A percentile compares a stretch with the other conserved stretches of the same genome.
Conservation (phyloP, 2,113 vertebrate genomes). For the Promerops cafer region DNA sequence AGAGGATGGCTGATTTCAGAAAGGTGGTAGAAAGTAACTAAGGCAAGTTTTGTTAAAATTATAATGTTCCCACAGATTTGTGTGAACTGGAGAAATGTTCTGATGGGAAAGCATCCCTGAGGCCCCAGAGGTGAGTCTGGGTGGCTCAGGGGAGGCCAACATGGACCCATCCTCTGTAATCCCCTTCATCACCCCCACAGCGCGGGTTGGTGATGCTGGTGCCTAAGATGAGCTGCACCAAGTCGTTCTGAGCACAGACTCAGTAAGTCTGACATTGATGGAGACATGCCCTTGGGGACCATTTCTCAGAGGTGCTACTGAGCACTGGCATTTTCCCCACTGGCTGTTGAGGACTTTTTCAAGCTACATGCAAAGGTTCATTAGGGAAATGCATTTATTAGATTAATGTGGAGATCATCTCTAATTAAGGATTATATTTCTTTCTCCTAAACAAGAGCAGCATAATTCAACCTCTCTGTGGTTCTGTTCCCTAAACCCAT, state of each 20-base stretch:
- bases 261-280: not conserved
- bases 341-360: not conserved
- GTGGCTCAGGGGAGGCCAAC: not conserved
- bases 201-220: fast-evolving
- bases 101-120: not conserved
- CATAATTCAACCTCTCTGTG: not conserved
- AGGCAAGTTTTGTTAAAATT: not conserved
- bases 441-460: not conserved
- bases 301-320: not conserved
- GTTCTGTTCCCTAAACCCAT: not conserved
- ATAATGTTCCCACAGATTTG: not conserved
- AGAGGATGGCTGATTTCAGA: not conserved
- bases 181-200: fast-evolving
- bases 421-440: not conserved
- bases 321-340: not conserved
- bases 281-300: not conserved
- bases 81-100: not conserved
- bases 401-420: not conserved
- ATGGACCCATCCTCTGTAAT: not conserved
- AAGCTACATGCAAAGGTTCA: not conserved
- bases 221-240: not conserved
- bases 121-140: not conserved
- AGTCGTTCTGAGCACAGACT: not conserved
- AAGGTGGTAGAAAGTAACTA: not conserved
- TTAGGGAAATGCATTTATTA: not conserved